A percentile compares a stretch with the other conserved stretches of the same genome.
These are phyloP conservation scores for Empidonax alnorum DNA, from an alignment of 2,113 vertebrate genomes.

Conservation along the genomic window DNA sequence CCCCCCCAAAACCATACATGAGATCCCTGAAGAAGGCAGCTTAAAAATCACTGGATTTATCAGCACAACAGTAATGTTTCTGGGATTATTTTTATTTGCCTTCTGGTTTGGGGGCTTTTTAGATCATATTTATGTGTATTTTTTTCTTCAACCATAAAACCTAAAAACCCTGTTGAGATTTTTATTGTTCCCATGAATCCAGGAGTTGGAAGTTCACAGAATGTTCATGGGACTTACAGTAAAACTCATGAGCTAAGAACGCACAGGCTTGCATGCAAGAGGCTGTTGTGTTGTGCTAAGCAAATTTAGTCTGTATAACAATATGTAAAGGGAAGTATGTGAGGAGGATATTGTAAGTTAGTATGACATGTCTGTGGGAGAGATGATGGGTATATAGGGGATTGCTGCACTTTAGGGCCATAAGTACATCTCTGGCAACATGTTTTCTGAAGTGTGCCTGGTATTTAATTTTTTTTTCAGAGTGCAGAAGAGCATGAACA, in stretches of 20 bases:
- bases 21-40: not conserved
- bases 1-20: not conserved
- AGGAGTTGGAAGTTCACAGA: conserved; percentile 40
- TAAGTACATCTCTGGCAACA: not conserved
- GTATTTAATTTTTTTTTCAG: not conserved
- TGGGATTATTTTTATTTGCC: conserved; percentile 61
- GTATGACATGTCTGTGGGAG: not conserved
- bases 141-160: conserved; percentile 27
- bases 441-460: not conserved
- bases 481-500: not conserved
- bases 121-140: not conserved
- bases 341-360: not conserved
- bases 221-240: not conserved
- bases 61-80: conserved; percentile 8
- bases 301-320: not conserved
- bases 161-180: conserved; percentile 20
- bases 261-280: not conserved
- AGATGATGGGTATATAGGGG: not conserved
- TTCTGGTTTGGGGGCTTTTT: conserved; percentile 33
- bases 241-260: conserved; percentile 3
- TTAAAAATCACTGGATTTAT: conserved; percentile 13
- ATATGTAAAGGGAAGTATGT: not conserved
- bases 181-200: conserved; percentile 49
- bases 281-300: not conserved
- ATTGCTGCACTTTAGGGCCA: not conserved